phyloP scores from a whole-genome alignment of 2,113 vertebrate genomes.

The Numenius arquata region DNA sequence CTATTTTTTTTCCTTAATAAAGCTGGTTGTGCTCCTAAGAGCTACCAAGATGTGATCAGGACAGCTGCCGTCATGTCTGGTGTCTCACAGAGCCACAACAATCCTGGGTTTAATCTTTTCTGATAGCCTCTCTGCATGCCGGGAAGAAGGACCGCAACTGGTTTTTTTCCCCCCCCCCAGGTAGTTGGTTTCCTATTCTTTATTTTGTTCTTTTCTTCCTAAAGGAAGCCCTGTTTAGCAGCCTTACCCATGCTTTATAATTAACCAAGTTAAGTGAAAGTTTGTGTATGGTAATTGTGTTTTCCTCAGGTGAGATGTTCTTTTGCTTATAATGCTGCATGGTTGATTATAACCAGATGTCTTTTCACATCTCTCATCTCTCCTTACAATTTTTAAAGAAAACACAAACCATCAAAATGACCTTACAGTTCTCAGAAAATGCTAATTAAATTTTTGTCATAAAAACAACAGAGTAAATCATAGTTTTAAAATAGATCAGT shows the following conservation, averaged over 20 bases:
- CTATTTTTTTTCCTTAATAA: background rate
- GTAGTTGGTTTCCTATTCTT: background rate
- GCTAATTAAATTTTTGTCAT: background rate
- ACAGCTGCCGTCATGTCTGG: background rate
- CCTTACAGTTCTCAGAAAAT: background rate
- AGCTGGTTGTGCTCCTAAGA: background rate
- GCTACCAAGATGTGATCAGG: background rate
- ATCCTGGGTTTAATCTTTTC: background rate
- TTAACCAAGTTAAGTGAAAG: background rate
- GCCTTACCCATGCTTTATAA: background rate
- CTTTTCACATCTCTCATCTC: background rate
- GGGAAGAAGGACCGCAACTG: background rate
- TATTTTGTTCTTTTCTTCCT: background rate
- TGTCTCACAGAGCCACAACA: background rate
- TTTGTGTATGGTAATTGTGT: background rate
- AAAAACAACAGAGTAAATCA: background rate
- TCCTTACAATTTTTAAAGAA: background rate
- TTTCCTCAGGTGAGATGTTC: background rate
- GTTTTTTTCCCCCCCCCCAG: fast-evolving
- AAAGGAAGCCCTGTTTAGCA: background rate
- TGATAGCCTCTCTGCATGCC: background rate
- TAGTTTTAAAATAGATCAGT: background rate
- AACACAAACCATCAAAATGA: background rate
- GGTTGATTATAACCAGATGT: background rate
- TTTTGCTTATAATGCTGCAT: background rate